A percentile compares a stretch with the other conserved stretches of the same genome.
These are phyloP conservation scores for Xiphorhynchus elegans DNA, from an alignment of 2,113 vertebrate species.

Conservation along the genomic window DNA sequence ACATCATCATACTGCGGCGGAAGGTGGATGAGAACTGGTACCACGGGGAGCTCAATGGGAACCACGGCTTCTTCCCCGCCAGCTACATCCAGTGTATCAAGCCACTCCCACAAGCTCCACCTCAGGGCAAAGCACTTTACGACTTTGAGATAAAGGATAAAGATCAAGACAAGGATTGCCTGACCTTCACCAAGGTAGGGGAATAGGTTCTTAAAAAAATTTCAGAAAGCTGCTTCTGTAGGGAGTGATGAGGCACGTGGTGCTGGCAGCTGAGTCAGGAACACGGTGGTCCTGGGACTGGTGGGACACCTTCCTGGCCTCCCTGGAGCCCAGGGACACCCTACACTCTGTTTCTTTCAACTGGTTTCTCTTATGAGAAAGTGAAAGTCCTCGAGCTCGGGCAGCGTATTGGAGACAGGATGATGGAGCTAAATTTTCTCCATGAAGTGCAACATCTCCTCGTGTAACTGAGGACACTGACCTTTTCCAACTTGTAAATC, in stretches of 20 bases:
- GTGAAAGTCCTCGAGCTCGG: not conserved
- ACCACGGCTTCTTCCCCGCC: slow-evolving; percentile 93
- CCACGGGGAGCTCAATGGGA: slow-evolving; percentile 92
- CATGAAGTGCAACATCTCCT: not conserved
- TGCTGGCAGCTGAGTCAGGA: not conserved
- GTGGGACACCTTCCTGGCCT: not conserved
- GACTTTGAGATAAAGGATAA: slow-evolving; percentile 98
- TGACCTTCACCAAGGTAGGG: slow-evolving; percentile 95
- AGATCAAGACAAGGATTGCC: slow-evolving; percentile 97
- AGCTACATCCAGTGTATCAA: slow-evolving; percentile 93
- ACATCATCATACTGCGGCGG: slow-evolving; percentile 92
- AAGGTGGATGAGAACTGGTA: slow-evolving; percentile 98
- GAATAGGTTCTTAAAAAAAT: not conserved
- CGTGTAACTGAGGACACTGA: not conserved
- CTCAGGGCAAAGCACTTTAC: slow-evolving; percentile 96
- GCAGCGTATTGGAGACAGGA: not conserved
- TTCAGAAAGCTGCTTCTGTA: not conserved
- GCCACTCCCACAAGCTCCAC: slow-evolving; percentile 89
- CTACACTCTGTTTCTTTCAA: not conserved
- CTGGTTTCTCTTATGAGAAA: not conserved
- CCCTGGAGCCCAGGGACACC: not conserved
- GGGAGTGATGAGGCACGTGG: accelerated
- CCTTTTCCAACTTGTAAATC: not conserved
- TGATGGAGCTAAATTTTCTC: not conserved
- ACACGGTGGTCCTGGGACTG: not conserved